phyloP scores from a whole-genome alignment of 1,140 invertebrate genomes.

The Brachionus rubens region DNA sequence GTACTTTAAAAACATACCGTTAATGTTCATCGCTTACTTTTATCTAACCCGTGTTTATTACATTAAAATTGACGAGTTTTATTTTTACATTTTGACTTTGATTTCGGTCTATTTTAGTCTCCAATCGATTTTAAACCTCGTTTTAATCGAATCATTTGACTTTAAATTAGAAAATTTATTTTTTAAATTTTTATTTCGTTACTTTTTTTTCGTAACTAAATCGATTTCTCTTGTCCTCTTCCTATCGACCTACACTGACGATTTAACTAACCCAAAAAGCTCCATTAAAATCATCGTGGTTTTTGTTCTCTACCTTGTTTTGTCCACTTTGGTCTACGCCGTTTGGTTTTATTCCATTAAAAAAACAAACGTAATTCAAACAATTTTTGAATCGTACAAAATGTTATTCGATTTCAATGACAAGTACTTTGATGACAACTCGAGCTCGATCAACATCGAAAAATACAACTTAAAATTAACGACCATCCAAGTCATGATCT shows the following conservation, averaged over 20 bases:
- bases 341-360: not conserved
- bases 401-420: not conserved
- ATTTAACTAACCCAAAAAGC: not conserved
- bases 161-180: not conserved
- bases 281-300: not conserved
- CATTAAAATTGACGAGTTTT: not conserved
- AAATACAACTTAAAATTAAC: not conserved
- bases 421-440: not conserved
- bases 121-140: not conserved
- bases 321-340: not conserved
- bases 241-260: constrained; percentile 2
- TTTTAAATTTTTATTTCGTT: constrained; percentile 33
- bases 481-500: not conserved
- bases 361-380: not conserved
- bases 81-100: not conserved
- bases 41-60: constrained; percentile 20
- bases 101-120: not conserved
- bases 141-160: constrained; percentile 1
- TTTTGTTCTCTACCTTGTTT: not conserved
- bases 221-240: not conserved
- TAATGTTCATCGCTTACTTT: not conserved
- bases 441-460: not conserved
- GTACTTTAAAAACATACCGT: constrained; percentile 17
- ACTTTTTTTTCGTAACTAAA: constrained; percentile 26
- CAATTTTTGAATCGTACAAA: not conserved